Conservation (phyloP, 2,888 invertebrate species). For the Scaeva pyrastri region DNA sequence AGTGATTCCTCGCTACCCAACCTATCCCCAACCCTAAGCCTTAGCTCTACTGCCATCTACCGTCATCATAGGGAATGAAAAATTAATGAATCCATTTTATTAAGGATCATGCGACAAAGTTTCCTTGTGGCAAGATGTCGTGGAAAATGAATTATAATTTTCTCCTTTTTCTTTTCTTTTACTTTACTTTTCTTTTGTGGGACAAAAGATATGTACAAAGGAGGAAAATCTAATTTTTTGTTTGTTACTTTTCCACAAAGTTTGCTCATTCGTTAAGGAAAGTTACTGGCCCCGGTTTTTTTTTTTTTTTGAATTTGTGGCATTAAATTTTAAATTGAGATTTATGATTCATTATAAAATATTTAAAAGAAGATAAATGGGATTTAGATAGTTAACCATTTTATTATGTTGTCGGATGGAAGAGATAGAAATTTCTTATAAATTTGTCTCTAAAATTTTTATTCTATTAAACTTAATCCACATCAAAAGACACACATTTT, state of each 20-base stretch:
- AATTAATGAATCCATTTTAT: constrained; percentile 54
- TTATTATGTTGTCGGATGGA: neutral
- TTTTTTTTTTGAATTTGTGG: constrained; percentile 1
- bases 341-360: constrained; percentile 50
- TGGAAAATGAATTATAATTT: constrained; percentile 65
- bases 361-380: constrained; percentile 46
- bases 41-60: too few species aligned
- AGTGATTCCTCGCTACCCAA: constrained; percentile 27
- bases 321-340: constrained; percentile 61
- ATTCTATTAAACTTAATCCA: too few species aligned
- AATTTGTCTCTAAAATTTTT: too few species aligned
- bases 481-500: too few species aligned
- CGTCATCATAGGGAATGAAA: constrained; percentile 14
- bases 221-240: neutral
- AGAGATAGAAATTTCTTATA: too few species aligned
- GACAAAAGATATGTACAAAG: neutral
- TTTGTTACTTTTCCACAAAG: neutral
- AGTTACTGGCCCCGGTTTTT: constrained; percentile 2
- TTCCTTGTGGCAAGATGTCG: constrained; percentile 57
- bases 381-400: constrained; percentile 3
- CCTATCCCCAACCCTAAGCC: too few species aligned
- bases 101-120: constrained; percentile 57
- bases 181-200: too few species aligned
- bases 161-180: constrained; percentile 17
- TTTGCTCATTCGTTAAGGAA: constrained; percentile 25